Evolutionary conservation across 2,888 invertebrate species (phyloP).

Genomic region (Cephus pygmeus): DNA sequence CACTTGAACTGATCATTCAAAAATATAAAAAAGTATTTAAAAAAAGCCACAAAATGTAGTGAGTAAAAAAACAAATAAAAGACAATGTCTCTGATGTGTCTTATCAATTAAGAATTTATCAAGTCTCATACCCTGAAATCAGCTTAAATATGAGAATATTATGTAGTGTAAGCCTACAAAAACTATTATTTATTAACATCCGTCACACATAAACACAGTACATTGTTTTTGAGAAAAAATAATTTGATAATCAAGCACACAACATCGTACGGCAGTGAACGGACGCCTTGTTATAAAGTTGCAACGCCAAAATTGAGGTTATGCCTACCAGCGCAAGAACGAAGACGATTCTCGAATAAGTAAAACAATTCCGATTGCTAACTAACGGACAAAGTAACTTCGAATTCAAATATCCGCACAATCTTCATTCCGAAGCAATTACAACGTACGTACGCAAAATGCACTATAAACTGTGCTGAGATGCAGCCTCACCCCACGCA

Average conservation of each 20-base stretch:
- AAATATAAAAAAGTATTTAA: background rate
- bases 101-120: background rate
- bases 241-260: background rate
- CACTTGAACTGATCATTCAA: background rate
- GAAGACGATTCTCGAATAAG: background rate
- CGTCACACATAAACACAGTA: background rate
- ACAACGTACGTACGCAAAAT: background rate
- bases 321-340: slow-evolving; percentile 6
- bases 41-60: background rate
- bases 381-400: background rate
- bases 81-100: background rate
- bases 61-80: background rate
- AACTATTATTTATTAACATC: background rate
- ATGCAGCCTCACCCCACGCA: slow-evolving; percentile 33
- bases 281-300: slow-evolving; percentile 8
- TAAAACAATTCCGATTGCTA: background rate
- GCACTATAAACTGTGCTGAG: background rate
- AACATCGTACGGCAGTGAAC: background rate
- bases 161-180: background rate
- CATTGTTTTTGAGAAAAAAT: background rate
- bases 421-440: background rate
- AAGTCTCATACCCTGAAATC: background rate
- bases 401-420: background rate
- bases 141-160: background rate
- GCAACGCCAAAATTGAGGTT: slow-evolving; percentile 21